These are phyloP conservation scores for Drosophila nigromelanica DNA, from an alignment of 1,140 invertebrate genomes.

Conservation along the genomic window DNA sequence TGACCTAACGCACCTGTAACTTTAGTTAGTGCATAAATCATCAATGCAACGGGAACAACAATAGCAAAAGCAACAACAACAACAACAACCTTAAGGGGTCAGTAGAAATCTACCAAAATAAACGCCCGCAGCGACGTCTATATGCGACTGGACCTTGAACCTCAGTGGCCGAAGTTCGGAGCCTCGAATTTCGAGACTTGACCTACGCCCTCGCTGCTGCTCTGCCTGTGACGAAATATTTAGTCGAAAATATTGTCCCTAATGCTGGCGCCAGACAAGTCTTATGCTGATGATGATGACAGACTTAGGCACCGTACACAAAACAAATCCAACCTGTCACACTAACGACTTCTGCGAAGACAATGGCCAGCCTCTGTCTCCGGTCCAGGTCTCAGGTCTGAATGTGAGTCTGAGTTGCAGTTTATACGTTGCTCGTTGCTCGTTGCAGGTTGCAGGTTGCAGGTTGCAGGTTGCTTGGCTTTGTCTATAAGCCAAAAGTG, in stretches of 20 bases:
- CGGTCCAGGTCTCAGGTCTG: conserved; percentile 14
- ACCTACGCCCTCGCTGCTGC: conserved; percentile 57
- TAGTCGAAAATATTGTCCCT: conserved; percentile 83
- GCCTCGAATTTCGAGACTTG: conserved; percentile 20
- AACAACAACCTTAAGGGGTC: conserved; percentile 24
- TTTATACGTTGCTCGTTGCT: conserved; percentile 39
- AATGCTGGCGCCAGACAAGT: conserved; percentile 83
- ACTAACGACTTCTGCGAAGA: conserved; percentile 83
- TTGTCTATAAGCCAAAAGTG: conserved; percentile 79
- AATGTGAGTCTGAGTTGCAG: conserved; percentile 3
- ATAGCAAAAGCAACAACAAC: conserved; percentile 5
- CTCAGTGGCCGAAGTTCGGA: conserved; percentile 13
- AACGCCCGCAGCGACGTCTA: conserved; percentile 70
- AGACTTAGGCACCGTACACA: conserved; percentile 80
- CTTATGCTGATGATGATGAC: conserved; percentile 83
- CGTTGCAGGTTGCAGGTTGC: conserved; percentile 33
- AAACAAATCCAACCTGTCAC: conserved; percentile 82
- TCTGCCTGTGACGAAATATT: conserved; percentile 80
- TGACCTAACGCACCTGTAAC: conserved; percentile 60
- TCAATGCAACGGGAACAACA: conserved; percentile 59
- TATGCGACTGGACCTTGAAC: conserved; percentile 30
- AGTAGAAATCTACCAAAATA: conserved; percentile 70
- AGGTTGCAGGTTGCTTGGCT: conserved; percentile 22
- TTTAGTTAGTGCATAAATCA: conserved; percentile 65
- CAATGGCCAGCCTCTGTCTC: conserved; percentile 55